phyloP scores from a whole-genome alignment of 2,113 vertebrate genomes.

The Mesitornis unicolor region DNA sequence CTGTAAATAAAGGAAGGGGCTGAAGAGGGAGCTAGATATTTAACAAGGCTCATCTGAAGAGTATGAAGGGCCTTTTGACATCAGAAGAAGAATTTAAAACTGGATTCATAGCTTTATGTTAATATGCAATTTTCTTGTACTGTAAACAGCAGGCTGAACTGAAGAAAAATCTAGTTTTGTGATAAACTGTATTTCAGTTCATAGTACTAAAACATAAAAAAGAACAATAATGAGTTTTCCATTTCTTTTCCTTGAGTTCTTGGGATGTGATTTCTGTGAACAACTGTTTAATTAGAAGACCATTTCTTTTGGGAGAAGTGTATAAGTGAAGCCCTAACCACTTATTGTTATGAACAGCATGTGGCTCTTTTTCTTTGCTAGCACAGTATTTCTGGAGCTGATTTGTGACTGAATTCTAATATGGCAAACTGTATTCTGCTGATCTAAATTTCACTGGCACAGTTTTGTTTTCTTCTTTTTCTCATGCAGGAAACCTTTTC shows the following conservation, averaged over 20 bases:
- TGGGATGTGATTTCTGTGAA: not conserved
- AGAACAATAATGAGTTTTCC: not conserved
- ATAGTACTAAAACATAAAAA: not conserved
- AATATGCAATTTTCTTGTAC: not conserved
- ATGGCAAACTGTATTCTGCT: not conserved
- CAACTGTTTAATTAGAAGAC: slow-evolving; percentile 45
- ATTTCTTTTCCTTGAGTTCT: not conserved
- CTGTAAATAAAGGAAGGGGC: not conserved
- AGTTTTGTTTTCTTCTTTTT: not conserved
- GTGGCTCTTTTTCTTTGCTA: not conserved
- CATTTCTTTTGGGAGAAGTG: not conserved
- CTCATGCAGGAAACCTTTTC: not conserved
- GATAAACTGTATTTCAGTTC: slow-evolving; percentile 13
- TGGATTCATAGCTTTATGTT: not conserved
- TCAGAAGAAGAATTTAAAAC: not conserved
- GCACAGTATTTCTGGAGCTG: not conserved
- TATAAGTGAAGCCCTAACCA: not conserved
- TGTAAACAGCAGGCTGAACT: slow-evolving; percentile 1
- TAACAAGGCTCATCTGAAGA: not conserved
- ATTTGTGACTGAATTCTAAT: slow-evolving; percentile 28
- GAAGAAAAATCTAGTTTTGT: not conserved
- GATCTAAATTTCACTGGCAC: not conserved
- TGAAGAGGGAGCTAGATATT: not conserved
- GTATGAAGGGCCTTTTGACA: not conserved
- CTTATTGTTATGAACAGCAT: slow-evolving; percentile 33